A percentile compares a stretch with the other conserved stretches of the same genome.
phyloP scores from a whole-genome alignment of 2,113 vertebrate species.

The Toxotes jaculatrix region DNA sequence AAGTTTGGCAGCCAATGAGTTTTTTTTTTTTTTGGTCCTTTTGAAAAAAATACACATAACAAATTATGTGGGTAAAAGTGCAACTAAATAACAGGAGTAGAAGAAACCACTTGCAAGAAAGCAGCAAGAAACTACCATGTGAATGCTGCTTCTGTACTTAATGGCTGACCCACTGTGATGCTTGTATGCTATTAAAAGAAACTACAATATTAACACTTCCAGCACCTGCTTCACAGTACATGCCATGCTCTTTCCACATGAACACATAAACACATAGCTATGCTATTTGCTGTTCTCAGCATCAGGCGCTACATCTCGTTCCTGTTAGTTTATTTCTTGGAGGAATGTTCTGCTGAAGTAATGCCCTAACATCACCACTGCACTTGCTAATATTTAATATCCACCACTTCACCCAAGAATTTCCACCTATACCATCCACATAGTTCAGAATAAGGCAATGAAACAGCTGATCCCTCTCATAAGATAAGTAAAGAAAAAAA shows the following conservation, averaged over 20 bases:
- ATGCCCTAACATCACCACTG: not conserved
- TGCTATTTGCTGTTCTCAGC: not conserved
- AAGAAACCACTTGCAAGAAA: not conserved
- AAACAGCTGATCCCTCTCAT: conserved; percentile 2
- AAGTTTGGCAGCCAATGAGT: not conserved
- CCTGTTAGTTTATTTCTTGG: not conserved
- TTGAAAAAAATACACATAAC: not conserved
- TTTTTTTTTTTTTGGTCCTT: not conserved
- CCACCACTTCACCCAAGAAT: not conserved
- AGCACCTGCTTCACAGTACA: conserved; percentile 31
- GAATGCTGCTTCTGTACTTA: conserved; percentile 6
- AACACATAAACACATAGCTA: conserved; percentile 1
- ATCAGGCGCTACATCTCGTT: not conserved
- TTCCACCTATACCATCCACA: not conserved
- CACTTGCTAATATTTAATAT: not conserved
- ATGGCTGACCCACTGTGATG: conserved; percentile 28
- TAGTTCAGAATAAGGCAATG: conserved; percentile 3
- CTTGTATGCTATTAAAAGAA: conserved; percentile 21
- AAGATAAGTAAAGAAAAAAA: not conserved
- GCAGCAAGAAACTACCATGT: conserved; percentile 2
- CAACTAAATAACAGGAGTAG: not conserved
- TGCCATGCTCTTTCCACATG: not conserved
- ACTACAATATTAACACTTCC: conserved; percentile 26
- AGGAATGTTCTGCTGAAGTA: not conserved
- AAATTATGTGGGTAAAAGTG: not conserved